Base-by-base conservation (phyloP, 2,113 vertebrate species). In the Phyllopteryx taeniolatus region DNA sequence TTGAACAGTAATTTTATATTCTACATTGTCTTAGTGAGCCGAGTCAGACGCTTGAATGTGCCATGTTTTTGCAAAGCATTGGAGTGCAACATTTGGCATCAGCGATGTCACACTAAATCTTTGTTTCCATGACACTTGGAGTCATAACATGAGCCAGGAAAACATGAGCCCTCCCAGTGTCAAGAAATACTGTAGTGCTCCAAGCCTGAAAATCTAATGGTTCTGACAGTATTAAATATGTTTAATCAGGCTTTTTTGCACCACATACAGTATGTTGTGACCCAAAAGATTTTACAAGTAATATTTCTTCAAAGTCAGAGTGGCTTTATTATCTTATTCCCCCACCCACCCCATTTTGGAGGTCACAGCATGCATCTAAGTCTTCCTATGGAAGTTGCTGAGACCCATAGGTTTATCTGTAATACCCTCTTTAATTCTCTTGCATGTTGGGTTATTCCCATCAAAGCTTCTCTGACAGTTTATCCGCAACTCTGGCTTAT, bases 51-150 rank as follows among this genome's bases (percentile, higher is more conserved):
- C 74, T 75, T 77, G 66, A 78, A 82, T 64, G 67, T 88, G 77
- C 80, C 81, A 80, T 81, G 78, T 82, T 85, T 86, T 71, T 89
- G 82, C 81, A 78, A 72, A 80, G 75, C 85, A 67, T 68, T 78
- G 79, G 74, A 84, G 75, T 70, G 75, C 79, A 82, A 75, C 71
- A 65, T 65, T 84, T 86, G 79, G 80, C 82, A 84, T 87, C 86
- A 79, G 79, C 60, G 51, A 83, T 86, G 87, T 91, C 89, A 83
- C 80, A 84, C 77, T 83, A 80, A 86, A 90, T 90, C 80, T 85
- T 69, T 74, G 65, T 91, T 85, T 86, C 72, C 67, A 60, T 87
- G 84, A 90, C 85, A 82, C 80, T 79, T 22, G 14, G 78, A 83
- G 90, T 93, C 86, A 87, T 80, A 86, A 86, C 83, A 86, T 14